Conservation (phyloP, 2,797 vertebrate species). For the Rhabdomys pumilio region DNA sequence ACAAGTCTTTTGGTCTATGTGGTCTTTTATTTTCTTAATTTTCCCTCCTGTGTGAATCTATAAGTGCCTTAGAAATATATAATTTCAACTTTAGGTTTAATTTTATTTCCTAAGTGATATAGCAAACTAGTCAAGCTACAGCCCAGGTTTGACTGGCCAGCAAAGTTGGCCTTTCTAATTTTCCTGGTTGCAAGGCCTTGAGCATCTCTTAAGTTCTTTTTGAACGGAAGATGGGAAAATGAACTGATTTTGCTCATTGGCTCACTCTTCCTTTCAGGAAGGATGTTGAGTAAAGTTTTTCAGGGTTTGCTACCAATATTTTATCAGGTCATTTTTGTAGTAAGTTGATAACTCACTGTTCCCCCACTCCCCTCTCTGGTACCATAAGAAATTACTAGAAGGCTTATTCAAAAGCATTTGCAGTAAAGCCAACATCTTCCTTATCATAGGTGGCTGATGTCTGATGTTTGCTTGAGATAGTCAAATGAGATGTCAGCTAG, state of each 20-base stretch:
- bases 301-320: slow-evolving; percentile 41
- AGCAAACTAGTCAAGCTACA: slow-evolving; percentile 31
- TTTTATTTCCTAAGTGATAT: slow-evolving; percentile 49
- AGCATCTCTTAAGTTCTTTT: slow-evolving; percentile 40
- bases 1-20: neutral
- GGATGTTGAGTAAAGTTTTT: slow-evolving; percentile 37
- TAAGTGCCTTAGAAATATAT: neutral
- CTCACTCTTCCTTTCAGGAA: slow-evolving; percentile 48
- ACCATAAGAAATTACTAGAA: neutral
- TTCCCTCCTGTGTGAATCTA: slow-evolving; percentile 14
- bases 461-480: slow-evolving; percentile 12
- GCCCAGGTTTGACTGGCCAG: slow-evolving; percentile 28
- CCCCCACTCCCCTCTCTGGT: no score
- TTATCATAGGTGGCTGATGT: neutral
- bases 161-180: slow-evolving; percentile 58
- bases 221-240: slow-evolving; percentile 12
- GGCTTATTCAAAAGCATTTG: neutral
- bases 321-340: neutral
- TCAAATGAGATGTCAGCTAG: neutral
- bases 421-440: neutral
- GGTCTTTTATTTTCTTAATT: slow-evolving; percentile 23
- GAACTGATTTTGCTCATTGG: slow-evolving; percentile 61
- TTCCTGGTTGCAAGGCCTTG: slow-evolving; percentile 50
- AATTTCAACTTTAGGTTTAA: slow-evolving; percentile 2
- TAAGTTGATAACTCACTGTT: neutral